A percentile compares a stretch with the other conserved stretches of the same genome.
Conservation (phyloP, 2,888 invertebrate genomes). For the Opisthograptis luteolata region DNA sequence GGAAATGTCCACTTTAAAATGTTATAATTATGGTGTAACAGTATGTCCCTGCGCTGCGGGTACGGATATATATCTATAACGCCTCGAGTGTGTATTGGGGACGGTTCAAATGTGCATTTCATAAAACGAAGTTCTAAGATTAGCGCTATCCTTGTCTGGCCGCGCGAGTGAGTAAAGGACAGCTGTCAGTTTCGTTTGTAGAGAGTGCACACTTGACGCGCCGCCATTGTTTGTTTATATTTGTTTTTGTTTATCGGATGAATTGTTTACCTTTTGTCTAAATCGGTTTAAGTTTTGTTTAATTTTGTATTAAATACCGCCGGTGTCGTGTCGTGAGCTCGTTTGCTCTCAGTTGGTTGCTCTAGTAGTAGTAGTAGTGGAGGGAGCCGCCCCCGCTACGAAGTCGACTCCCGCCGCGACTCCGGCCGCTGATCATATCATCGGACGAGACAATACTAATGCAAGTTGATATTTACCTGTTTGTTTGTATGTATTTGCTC, state of each 20-base stretch:
- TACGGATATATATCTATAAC: no score
- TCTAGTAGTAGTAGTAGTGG: no score
- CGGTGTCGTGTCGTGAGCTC: not conserved
- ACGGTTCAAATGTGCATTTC: no score
- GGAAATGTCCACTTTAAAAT: no score
- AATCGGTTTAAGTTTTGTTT: conserved; percentile 26
- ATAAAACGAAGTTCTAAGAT: no score
- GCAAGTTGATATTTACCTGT: conserved; percentile 11
- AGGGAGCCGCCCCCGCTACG: no score
- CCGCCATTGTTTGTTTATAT: conserved; percentile 27
- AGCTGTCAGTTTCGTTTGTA: not conserved
- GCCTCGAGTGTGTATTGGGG: no score
- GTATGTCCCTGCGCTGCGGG: no score
- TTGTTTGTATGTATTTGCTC: conserved; percentile 28
- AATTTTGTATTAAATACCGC: not conserved
- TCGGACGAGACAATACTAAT: not conserved
- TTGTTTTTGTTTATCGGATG: conserved; percentile 20
- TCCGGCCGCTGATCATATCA: not conserved
- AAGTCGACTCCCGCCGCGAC: not conserved
- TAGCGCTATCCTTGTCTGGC: no score
- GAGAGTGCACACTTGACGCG: no score
- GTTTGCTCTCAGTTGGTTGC: not conserved
- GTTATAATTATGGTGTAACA: no score
- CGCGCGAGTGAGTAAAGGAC: no score
- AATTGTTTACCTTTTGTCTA: conserved; percentile 20